Conservation (phyloP, 2,113 vertebrate species). For the Apodemus speciosus region DNA sequence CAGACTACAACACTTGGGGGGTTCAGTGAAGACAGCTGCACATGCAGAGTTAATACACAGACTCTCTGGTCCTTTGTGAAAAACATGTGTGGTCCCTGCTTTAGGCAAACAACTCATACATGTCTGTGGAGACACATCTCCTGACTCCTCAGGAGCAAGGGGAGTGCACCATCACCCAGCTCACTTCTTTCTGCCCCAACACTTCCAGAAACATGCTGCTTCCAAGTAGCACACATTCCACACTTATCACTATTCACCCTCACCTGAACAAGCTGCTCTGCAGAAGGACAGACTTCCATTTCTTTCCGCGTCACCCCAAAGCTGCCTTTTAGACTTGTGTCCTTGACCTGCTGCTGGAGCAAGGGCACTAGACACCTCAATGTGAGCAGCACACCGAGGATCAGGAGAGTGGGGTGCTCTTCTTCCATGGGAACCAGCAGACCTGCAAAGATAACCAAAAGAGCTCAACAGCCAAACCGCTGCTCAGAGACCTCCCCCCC, state of each 20-base stretch:
- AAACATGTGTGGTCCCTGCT: neutral
- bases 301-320: slow-evolving; percentile 97
- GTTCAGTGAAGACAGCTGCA: neutral
- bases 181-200: neutral
- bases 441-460: slow-evolving; percentile 81
- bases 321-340: slow-evolving; percentile 96
- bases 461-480: accelerated
- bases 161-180: neutral
- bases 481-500: neutral
- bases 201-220: neutral
- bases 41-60: neutral
- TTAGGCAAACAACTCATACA: neutral
- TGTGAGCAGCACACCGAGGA: slow-evolving; percentile 94
- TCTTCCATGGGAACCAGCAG: slow-evolving; percentile 93
- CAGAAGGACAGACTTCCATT: slow-evolving; percentile 93
- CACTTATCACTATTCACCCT: neutral
- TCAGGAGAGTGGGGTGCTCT: slow-evolving; percentile 91
- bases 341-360: slow-evolving; percentile 95
- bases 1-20: accelerated
- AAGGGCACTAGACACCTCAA: slow-evolving; percentile 95
- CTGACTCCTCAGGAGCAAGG: neutral
- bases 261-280: slow-evolving; percentile 95
- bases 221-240: neutral
- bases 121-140: neutral
- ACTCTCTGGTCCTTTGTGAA: neutral